Evolutionary conservation across 1,140 invertebrate genomes (phyloP).

Genomic region (Plectrocnemia conspersa): DNA sequence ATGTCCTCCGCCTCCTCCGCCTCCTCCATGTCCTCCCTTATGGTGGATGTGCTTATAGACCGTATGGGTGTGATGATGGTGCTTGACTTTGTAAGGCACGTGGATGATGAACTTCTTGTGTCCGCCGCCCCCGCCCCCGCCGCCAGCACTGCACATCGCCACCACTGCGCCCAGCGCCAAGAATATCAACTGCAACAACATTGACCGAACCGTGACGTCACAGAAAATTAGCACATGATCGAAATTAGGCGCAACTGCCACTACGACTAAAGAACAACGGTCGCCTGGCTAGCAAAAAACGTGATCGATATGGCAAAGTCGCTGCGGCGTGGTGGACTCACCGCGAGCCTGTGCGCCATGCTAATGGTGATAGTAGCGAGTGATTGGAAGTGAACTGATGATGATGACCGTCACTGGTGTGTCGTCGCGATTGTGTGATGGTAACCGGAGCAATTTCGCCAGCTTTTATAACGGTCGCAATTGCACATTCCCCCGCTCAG

Average conservation of each 20-base stretch:
- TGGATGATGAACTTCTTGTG: constrained; percentile 60
- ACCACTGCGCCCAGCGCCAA: constrained; percentile 37
- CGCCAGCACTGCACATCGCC: constrained; percentile 36
- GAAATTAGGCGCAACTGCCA: too few species aligned
- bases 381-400: too few species aligned
- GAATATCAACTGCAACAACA: constrained; percentile 43
- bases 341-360: constrained; percentile 13
- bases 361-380: not conserved
- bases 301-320: too few species aligned
- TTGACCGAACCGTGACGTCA: too few species aligned
- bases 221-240: too few species aligned
- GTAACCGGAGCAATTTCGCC: constrained; percentile 16
- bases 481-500: constrained; percentile 14
- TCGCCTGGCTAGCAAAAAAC: too few species aligned
- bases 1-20: constrained; percentile 45
- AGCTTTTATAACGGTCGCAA: constrained; percentile 15
- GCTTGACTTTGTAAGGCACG: constrained; percentile 56
- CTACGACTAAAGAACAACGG: too few species aligned
- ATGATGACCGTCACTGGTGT: constrained; percentile 4
- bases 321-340: constrained; percentile 6
- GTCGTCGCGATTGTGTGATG: constrained; percentile 16
- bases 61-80: constrained; percentile 57
- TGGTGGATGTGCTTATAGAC: constrained; percentile 55
- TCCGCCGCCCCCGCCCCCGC: constrained; percentile 42
- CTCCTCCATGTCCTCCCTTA: constrained; percentile 43